Percentiles rank a stretch among this genome's conserved stretches.
These are phyloP conservation scores for Plebejus melissa DNA, from an alignment of 2,888 invertebrate genomes.

Conservation along the genomic window DNA sequence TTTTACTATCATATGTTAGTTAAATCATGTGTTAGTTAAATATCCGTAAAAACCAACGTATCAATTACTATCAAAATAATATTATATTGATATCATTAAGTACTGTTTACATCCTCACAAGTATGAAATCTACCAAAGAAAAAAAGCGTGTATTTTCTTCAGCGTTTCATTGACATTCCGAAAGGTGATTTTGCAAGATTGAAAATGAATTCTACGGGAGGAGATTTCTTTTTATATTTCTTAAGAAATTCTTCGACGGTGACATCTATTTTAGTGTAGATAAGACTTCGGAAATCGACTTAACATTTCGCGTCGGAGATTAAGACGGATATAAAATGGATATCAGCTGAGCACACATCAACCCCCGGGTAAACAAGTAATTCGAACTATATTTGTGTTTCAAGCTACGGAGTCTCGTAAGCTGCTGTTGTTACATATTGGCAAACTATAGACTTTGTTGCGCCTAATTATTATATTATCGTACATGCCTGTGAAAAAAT, in stretches of 20 bases:
- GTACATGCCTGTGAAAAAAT: too few relatives aligned
- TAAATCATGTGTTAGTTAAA: too few relatives aligned
- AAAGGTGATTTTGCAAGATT: not conserved
- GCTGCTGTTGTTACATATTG: not conserved
- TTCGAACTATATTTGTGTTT: slow-evolving; percentile 7
- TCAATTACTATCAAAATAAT: not conserved
- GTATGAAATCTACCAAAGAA: not conserved
- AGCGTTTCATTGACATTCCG: not conserved
- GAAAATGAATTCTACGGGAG: not conserved
- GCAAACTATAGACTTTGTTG: not conserved
- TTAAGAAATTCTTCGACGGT: not conserved
- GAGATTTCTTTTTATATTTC: slow-evolving; percentile 1
- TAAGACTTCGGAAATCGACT: not conserved
- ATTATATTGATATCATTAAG: not conserved
- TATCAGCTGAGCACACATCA: slow-evolving; percentile 14
- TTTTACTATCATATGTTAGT: not conserved
- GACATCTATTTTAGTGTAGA: not conserved
- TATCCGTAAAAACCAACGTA: not conserved
- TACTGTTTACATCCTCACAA: not conserved
- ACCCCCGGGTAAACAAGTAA: not conserved
- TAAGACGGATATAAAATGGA: slow-evolving; percentile 9
- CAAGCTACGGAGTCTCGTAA: not conserved
- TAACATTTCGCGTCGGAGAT: not conserved
- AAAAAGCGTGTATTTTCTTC: not conserved
- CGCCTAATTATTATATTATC: not conserved